Evolutionary conservation across 2,797 vertebrate genomes (phyloP).

Genomic region (Tinamus major): DNA sequence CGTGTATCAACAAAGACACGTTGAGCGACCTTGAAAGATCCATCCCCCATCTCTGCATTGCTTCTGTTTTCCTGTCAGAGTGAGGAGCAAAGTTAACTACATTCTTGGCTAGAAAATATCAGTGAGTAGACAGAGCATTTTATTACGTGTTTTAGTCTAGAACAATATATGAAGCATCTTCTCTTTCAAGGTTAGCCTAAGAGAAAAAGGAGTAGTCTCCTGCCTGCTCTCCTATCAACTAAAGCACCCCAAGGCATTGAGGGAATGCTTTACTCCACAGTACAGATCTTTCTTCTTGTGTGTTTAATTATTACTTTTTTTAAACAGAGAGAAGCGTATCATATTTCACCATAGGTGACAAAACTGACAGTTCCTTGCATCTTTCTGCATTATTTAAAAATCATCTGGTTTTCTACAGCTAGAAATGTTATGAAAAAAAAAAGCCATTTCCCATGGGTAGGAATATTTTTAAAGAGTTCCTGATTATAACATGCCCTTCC

Average conservation of each 20-base stretch:
- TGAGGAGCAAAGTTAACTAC: slow-evolving; percentile 14
- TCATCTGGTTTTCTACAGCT: slow-evolving; percentile 56
- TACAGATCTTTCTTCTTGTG: background rate
- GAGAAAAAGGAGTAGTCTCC: background rate
- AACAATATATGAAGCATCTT: background rate
- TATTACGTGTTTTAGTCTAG: slow-evolving; percentile 45
- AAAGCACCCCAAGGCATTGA: slow-evolving; percentile 4
- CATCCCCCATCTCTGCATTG: background rate
- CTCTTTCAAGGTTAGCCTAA: slow-evolving; percentile 46
- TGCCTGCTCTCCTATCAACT: slow-evolving; percentile 14
- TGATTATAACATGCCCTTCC: background rate
- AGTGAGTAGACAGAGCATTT: background rate
- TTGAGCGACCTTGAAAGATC: slow-evolving; percentile 39
- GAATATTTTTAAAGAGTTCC: slow-evolving; percentile 45
- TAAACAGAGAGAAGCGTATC: slow-evolving; percentile 29
- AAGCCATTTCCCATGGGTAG: slow-evolving; percentile 45
- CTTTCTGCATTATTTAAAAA: slow-evolving; percentile 66
- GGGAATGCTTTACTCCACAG: background rate
- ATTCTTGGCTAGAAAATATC: slow-evolving; percentile 33
- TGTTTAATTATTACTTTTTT: slow-evolving; percentile 43
- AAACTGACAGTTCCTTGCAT: slow-evolving; percentile 69
- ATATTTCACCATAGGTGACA: slow-evolving; percentile 59
- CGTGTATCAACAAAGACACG: background rate
- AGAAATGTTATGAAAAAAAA: slow-evolving; percentile 61
- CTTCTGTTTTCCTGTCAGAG: slow-evolving; percentile 27